These are phyloP conservation scores for Paedocypris sp. DNA, from an alignment of 2,113 vertebrate species.

Conservation along the genomic window DNA sequence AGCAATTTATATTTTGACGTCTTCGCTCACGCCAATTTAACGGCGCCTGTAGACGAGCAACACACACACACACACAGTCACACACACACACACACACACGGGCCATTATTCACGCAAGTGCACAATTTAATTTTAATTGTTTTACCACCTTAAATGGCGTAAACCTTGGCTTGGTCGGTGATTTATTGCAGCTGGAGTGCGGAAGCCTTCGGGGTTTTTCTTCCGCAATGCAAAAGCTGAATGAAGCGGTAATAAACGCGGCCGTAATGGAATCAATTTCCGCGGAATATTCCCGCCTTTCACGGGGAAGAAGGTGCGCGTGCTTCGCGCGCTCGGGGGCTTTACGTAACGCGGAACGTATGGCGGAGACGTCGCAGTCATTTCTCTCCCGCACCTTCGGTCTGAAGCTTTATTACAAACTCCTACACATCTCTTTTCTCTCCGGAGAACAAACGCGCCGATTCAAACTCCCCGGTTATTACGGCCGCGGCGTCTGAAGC, in stretches of 20 bases:
- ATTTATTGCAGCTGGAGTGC: background rate
- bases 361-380: background rate
- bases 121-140: background rate
- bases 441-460: no score
- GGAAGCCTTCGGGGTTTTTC: slow-evolving; percentile 4
- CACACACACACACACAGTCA: background rate
- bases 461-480: no score
- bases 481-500: no score
- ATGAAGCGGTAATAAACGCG: slow-evolving; percentile 28
- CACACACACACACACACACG: background rate
- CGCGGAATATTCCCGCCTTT: slow-evolving; percentile 9
- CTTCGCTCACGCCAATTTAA: no score
- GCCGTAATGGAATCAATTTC: slow-evolving; percentile 22
- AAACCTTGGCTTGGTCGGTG: background rate
- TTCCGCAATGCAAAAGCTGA: slow-evolving; percentile 2
- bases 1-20: no score
- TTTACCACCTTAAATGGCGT: background rate
- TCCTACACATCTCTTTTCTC: background rate
- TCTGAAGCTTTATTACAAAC: background rate
- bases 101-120: background rate
- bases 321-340: background rate
- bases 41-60: no score
- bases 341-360: background rate
- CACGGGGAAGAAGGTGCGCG: background rate
- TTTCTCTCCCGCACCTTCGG: background rate